Evolutionary conservation across 1,140 invertebrate species (phyloP).

Genomic region (Drosophila truncata): DNA sequence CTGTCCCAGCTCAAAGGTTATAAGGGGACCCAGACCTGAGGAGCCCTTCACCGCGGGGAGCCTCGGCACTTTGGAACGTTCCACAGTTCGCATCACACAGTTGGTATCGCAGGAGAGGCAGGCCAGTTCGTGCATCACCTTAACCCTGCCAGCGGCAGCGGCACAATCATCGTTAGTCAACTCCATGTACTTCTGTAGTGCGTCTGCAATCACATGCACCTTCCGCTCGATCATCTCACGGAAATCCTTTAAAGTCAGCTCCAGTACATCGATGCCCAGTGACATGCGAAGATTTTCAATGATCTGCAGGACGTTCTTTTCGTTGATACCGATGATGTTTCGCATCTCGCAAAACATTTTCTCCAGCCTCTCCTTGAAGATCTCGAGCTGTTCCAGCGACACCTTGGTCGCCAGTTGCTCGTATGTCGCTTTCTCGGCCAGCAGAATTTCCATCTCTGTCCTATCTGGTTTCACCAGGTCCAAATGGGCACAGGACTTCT

Average conservation of each 20-base stretch:
- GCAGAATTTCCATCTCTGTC: constrained; percentile 88
- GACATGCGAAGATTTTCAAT: constrained; percentile 89
- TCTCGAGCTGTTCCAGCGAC: constrained; percentile 89
- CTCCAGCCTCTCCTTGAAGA: constrained; percentile 88
- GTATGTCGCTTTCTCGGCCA: constrained; percentile 90
- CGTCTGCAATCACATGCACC: constrained; percentile 88
- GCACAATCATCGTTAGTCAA: constrained; percentile 87
- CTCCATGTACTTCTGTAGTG: constrained; percentile 86
- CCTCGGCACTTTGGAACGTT: constrained; percentile 85
- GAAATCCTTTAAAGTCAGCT: constrained; percentile 88
- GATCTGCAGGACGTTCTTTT: constrained; percentile 88
- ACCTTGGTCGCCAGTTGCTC: constrained; percentile 89
- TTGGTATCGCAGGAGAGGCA: constrained; percentile 91
- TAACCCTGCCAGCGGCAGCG: constrained; percentile 89
- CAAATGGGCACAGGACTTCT: constrained; percentile 54
- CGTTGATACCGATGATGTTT: constrained; percentile 88
- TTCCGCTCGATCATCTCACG: constrained; percentile 89
- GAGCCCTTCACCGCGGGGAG: constrained; percentile 86
- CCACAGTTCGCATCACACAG: constrained; percentile 88
- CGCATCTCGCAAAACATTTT: constrained; percentile 88
- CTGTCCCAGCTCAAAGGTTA: constrained; percentile 89
- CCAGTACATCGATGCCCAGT: constrained; percentile 89
- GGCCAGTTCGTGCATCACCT: constrained; percentile 88
- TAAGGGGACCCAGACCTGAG: constrained; percentile 87
- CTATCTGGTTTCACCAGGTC: constrained; percentile 87